Conservation (phyloP, 2,888 invertebrate genomes). For the Zhengitettix transpicula region DNA sequence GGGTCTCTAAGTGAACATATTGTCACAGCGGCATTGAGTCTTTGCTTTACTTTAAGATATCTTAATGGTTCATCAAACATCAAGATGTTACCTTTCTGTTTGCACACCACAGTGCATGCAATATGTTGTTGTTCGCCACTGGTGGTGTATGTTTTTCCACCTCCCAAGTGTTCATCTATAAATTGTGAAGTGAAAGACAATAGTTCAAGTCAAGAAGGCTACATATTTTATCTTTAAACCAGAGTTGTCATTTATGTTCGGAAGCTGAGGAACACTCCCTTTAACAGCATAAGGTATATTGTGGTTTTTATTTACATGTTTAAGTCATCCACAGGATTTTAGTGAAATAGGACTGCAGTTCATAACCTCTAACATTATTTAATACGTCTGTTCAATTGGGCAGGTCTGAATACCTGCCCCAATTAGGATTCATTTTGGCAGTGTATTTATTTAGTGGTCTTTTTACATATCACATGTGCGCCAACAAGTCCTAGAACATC, state of each 20-base stretch:
- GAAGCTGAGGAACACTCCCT: constrained; percentile 76
- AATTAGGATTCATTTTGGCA: constrained; percentile 95
- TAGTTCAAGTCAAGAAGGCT: constrained; percentile 75
- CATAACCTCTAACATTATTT: constrained; percentile 93
- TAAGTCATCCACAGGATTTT: constrained; percentile 96
- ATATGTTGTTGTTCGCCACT: constrained; percentile 96
- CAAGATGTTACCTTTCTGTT: constrained; percentile 95
- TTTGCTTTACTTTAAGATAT: constrained; percentile 96
- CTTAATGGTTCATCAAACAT: constrained; percentile 99
- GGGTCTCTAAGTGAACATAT: constrained; percentile 82
- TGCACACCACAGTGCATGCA: constrained; percentile 96
- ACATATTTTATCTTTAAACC: constrained; percentile 67
- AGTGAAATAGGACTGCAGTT: constrained; percentile 97
- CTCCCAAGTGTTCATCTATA: constrained; percentile 88
- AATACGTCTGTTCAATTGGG: constrained; percentile 99
- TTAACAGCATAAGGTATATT: constrained; percentile 97
- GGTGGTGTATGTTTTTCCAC: too few species aligned
- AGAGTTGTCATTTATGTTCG: constrained; percentile 85
- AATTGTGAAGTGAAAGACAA: constrained; percentile 78
- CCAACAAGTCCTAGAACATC: constrained; percentile 96
- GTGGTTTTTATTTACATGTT: constrained; percentile 97
- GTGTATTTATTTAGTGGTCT: constrained; percentile 98
- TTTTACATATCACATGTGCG: constrained; percentile 99
- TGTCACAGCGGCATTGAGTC: constrained; percentile 89
- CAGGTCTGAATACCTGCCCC: constrained; percentile 82